These are phyloP conservation scores for Fratercula arctica DNA, from an alignment of 2,797 vertebrate genomes.

Conservation along the genomic window DNA sequence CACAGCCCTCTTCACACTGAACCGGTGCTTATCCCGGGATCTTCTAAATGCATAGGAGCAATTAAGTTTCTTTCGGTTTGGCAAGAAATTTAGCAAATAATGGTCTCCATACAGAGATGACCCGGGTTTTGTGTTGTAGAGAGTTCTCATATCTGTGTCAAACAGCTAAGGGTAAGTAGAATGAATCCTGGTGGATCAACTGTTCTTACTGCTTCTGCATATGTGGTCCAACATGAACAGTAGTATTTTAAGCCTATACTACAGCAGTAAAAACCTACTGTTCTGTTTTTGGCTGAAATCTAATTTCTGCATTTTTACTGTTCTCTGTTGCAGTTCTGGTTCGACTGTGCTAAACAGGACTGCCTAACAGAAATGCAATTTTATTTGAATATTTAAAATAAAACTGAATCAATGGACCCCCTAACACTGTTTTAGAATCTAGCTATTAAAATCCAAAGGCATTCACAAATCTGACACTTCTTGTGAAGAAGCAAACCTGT, in stretches of 20 bases:
- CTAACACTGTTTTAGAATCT: background rate
- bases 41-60: conserved; percentile 13
- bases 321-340: background rate
- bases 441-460: background rate
- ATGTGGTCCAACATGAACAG: background rate
- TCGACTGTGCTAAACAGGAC: background rate
- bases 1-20: background rate
- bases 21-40: background rate
- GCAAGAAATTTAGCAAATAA: conserved; percentile 46
- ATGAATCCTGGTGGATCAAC: conserved; percentile 20
- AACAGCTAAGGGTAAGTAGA: conserved; percentile 24
- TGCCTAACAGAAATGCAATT: background rate
- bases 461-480: background rate
- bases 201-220: background rate
- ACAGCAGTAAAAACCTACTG: background rate
- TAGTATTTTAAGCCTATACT: background rate
- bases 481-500: background rate
- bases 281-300: background rate
- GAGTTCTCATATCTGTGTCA: conserved; percentile 35
- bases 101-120: conserved; percentile 13
- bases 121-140: conserved; percentile 38
- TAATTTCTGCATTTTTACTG: background rate
- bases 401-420: background rate
- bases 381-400: background rate
- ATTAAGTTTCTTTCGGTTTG: conserved; percentile 26